These are phyloP conservation scores for Euplexia lucipara DNA, from an alignment of 2,888 invertebrate genomes.

Conservation along the genomic window DNA sequence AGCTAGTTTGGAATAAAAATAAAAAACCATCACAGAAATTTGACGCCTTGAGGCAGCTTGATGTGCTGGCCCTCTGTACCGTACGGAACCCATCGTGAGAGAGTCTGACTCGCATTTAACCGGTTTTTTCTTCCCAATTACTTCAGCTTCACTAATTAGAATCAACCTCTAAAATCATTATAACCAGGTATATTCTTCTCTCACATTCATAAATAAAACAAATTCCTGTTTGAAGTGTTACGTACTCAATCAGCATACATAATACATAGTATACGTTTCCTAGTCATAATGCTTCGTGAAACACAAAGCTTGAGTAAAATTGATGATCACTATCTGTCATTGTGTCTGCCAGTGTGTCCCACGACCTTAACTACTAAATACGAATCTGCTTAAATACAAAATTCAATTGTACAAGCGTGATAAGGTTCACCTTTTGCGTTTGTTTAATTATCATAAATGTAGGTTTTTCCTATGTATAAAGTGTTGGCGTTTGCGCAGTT, in stretches of 20 bases:
- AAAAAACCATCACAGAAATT: background rate
- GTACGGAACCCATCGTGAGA: too few species aligned
- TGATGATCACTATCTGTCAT: conserved; percentile 82
- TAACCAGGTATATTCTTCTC: conserved; percentile 15
- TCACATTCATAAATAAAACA: conserved; percentile 34
- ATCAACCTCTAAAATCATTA: conserved; percentile 23
- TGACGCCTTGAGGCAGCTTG: too few species aligned
- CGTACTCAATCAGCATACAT: conserved; percentile 57
- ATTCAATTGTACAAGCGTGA: conserved; percentile 78
- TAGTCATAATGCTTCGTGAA: conserved; percentile 67
- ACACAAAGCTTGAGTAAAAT: conserved; percentile 83
- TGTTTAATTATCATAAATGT: conserved; percentile 71
- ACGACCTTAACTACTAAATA: conserved; percentile 81
- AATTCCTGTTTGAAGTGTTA: conserved; percentile 62
- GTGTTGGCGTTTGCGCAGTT: conserved; percentile 19
- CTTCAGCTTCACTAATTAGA: conserved; percentile 35
- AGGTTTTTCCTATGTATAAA: conserved; percentile 66
- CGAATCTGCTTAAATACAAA: conserved; percentile 74
- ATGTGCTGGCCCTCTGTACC: too few species aligned
- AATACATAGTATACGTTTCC: conserved; percentile 66
- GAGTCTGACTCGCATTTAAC: too few species aligned
- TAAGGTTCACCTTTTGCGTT: conserved; percentile 72
- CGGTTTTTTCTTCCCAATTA: background rate
- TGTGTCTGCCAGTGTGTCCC: conserved; percentile 75
- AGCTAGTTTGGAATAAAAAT: too few species aligned